Evolutionary conservation across 2,113 vertebrate genomes (phyloP).

Genomic region (Physeter macrocephalus): DNA sequence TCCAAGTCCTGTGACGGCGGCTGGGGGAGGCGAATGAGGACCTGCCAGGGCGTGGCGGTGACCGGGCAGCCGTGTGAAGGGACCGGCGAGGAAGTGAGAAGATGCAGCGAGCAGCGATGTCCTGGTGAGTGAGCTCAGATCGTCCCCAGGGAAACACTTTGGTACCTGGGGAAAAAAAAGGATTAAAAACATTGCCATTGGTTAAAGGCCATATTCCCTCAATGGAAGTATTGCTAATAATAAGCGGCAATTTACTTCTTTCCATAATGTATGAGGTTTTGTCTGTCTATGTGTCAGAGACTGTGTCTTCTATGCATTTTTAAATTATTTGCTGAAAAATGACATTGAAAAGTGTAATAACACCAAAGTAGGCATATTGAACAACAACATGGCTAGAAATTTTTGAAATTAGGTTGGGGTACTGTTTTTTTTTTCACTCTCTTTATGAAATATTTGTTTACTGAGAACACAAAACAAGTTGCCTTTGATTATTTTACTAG

Average conservation of each 20-base stretch:
- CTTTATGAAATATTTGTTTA: neutral
- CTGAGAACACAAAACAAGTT: neutral
- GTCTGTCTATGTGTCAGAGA: neutral
- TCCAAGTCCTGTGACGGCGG: conserved; percentile 97
- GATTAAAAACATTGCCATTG: neutral
- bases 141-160: neutral
- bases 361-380: neutral
- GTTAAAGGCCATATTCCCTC: neutral
- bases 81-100: conserved; percentile 90
- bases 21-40: conserved; percentile 92
- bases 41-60: conserved; percentile 90
- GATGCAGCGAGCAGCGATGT: conserved; percentile 96
- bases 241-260: neutral
- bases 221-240: neutral
- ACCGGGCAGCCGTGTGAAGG: conserved; percentile 96
- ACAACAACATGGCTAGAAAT: neutral
- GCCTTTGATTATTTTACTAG: neutral
- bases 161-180: neutral
- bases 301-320: neutral
- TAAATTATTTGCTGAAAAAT: neutral
- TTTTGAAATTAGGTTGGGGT: neutral
- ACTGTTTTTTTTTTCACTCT: neutral
- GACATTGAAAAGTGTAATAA: neutral
- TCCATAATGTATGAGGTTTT: neutral
- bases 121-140: conserved; percentile 84